These are phyloP conservation scores for Aphaenogaster floridana DNA, from an alignment of 1,140 invertebrate species.

Conservation along the genomic window DNA sequence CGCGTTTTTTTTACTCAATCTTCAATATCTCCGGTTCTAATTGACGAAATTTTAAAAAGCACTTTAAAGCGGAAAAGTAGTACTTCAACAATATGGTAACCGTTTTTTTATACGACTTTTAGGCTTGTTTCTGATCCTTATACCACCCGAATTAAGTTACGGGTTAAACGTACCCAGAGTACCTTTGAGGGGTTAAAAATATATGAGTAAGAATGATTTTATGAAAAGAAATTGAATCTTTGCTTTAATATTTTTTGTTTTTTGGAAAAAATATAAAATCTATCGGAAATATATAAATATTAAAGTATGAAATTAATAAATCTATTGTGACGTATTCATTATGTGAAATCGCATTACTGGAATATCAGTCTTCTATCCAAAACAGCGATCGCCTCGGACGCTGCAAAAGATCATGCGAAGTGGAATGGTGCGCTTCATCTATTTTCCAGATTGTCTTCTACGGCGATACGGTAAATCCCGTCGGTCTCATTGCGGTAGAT, in stretches of 20 bases:
- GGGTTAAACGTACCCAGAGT: no score
- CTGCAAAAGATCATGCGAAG: background rate
- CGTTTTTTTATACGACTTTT: no score
- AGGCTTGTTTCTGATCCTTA: no score
- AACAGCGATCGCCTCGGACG: background rate
- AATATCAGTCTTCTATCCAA: background rate
- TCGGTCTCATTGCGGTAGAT: constrained; percentile 41
- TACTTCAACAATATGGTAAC: no score
- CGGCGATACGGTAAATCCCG: constrained; percentile 53
- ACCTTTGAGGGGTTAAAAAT: no score
- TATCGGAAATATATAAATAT: background rate
- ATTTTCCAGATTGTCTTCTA: constrained; percentile 53
- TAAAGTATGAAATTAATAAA: background rate
- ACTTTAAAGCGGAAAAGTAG: no score
- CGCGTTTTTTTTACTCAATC: no score
- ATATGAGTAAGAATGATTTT: background rate
- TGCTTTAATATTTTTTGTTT: background rate
- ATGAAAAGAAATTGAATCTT: background rate
- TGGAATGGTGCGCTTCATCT: constrained; percentile 43
- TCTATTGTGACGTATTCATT: background rate
- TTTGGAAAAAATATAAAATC: background rate
- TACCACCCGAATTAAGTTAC: no score
- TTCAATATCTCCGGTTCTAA: no score
- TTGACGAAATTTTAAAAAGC: no score
- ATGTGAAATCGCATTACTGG: background rate